These are phyloP conservation scores for Boulengeromyrus knoepffleri DNA, from an alignment of 2,113 vertebrate genomes.

Conservation along the genomic window DNA sequence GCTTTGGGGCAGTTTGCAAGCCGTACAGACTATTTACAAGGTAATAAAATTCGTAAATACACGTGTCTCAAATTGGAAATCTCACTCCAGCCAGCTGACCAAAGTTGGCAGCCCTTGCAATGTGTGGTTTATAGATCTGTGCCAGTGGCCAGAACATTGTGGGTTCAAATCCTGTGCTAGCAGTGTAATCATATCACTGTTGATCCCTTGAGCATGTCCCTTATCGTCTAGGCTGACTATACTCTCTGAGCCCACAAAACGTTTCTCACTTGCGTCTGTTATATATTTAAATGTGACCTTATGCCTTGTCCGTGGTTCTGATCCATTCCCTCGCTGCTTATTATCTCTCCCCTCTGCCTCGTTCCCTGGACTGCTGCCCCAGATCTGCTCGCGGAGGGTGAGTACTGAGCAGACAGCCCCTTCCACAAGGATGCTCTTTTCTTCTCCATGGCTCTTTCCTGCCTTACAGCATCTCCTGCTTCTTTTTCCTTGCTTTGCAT, in stretches of 20 bases:
- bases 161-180: neutral
- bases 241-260: neutral
- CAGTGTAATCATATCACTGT: neutral
- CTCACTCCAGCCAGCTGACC: neutral
- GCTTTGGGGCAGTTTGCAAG: neutral
- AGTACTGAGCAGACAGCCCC: constrained; percentile 45
- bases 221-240: neutral
- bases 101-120: neutral
- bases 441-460: neutral
- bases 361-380: constrained; percentile 3
- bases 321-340: constrained; percentile 25
- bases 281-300: neutral
- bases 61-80: neutral
- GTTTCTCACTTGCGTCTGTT: neutral
- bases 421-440: neutral
- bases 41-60: neutral
- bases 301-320: neutral
- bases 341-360: neutral
- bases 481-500: neutral
- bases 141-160: neutral
- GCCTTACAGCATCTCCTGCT: neutral
- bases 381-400: constrained; percentile 78
- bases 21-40: neutral
- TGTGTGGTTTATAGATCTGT: neutral
- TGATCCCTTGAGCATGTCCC: neutral